Evolutionary conservation across 2,888 invertebrate species (phyloP).

Genomic region (Pseudolycoriella hygida): DNA sequence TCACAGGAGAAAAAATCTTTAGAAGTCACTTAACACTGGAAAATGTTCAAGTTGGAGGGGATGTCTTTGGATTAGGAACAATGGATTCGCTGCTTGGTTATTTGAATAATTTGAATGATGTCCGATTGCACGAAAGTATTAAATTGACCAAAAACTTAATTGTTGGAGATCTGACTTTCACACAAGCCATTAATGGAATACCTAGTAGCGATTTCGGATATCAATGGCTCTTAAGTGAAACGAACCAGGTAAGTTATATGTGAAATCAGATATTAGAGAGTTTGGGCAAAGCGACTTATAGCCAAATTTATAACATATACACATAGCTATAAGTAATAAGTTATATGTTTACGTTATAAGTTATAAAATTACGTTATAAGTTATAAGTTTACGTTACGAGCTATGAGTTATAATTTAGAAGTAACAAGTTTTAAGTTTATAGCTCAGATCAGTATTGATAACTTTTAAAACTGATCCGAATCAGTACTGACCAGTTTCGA

Average conservation of each 20-base stretch:
- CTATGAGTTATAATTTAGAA: no score
- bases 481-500: no score
- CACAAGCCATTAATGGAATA: slow-evolving; percentile 22
- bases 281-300: no score
- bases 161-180: background rate
- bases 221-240: slow-evolving; percentile 24
- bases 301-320: no score
- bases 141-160: background rate
- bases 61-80: slow-evolving; percentile 13
- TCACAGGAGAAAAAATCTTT: slow-evolving; percentile 4
- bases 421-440: no score
- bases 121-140: background rate
- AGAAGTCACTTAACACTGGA: slow-evolving; percentile 18
- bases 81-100: background rate
- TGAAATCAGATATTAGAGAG: no score
- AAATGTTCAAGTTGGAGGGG: slow-evolving; percentile 24
- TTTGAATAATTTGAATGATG: background rate
- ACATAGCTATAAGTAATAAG: no score
- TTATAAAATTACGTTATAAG: no score
- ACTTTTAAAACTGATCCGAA: no score
- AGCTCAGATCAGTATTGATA: no score
- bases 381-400: no score
- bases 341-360: no score
- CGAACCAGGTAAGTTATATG: slow-evolving; percentile 19
- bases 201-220: slow-evolving; percentile 24